Percentiles rank a stretch among this genome's conserved stretches.
Evolutionary conservation across 2,888 invertebrate species (phyloP).

Genomic region (Limnephilus lunatus): DNA sequence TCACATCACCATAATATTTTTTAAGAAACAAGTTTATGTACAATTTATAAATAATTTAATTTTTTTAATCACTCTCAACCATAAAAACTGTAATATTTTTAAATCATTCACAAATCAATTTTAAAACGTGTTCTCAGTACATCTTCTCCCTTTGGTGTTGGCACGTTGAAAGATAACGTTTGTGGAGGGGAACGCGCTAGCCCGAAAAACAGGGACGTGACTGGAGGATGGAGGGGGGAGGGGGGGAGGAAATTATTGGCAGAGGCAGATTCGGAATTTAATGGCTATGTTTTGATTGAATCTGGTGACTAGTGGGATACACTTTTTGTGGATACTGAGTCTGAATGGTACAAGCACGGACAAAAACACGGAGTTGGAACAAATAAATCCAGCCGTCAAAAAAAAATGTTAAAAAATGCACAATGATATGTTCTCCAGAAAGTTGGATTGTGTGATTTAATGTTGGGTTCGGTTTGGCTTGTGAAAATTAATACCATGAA

Average conservation of each 20-base stretch:
- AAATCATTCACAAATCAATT: background rate
- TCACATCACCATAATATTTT: too few species aligned
- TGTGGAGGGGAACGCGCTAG: background rate
- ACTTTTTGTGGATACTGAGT: background rate
- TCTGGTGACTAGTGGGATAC: background rate
- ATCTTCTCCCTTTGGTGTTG: background rate
- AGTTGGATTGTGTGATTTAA: too few species aligned
- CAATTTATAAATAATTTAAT: too few species aligned
- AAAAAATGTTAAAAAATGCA: too few species aligned
- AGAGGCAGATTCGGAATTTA: background rate
- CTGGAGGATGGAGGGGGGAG: background rate
- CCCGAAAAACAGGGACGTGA: conserved; percentile 15
- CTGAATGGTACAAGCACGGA: background rate
- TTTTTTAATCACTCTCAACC: too few species aligned
- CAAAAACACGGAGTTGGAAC: too few species aligned
- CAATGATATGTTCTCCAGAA: too few species aligned
- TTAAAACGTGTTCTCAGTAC: background rate
- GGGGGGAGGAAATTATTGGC: background rate
- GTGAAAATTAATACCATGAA: too few species aligned
- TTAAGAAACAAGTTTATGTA: too few species aligned
- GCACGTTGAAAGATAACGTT: conserved; percentile 18
- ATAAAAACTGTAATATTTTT: too few species aligned
- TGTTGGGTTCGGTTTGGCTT: too few species aligned
- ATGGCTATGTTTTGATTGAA: conserved; percentile 2
- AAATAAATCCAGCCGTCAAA: too few species aligned